A percentile compares a stretch with the other conserved stretches of the same genome.
Conservation (phyloP, 2,888 invertebrate species). For the Agriotes lineatus region DNA sequence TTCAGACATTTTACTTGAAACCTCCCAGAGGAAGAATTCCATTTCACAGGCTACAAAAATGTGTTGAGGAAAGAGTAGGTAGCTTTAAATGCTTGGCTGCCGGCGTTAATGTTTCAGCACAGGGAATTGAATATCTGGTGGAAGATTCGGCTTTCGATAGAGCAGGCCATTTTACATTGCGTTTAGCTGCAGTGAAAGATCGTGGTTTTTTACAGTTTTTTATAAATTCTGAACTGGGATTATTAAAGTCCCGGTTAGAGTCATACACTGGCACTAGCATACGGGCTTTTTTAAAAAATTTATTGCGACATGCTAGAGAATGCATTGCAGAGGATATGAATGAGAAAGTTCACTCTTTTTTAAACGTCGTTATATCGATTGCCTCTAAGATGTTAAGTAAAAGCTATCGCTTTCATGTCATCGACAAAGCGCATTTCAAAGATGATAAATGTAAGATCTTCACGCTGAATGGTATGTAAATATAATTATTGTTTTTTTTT, state of each 20-base stretch:
- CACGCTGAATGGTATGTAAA: slow-evolving; percentile 25
- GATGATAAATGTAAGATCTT: slow-evolving; percentile 23
- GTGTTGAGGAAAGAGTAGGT: slow-evolving; percentile 68
- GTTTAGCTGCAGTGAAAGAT: slow-evolving; percentile 64
- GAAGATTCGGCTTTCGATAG: slow-evolving; percentile 73
- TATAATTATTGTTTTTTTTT: too few species aligned
- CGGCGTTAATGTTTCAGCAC: slow-evolving; percentile 60
- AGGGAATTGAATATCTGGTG: slow-evolving; percentile 69
- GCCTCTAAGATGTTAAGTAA: slow-evolving; percentile 35
- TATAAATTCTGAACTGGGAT: slow-evolving; percentile 61
- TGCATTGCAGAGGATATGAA: slow-evolving; percentile 31
- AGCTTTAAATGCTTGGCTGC: too few species aligned
- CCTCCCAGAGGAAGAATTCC: slow-evolving; percentile 70
- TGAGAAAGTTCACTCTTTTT: slow-evolving; percentile 19
- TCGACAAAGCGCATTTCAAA: slow-evolving; percentile 22
- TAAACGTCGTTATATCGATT: slow-evolving; percentile 20
- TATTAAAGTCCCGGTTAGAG: slow-evolving; percentile 43
- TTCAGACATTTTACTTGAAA: slow-evolving; percentile 71
- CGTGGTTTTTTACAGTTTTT: slow-evolving; percentile 62
- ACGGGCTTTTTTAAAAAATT: slow-evolving; percentile 45
- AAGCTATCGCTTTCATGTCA: slow-evolving; percentile 29
- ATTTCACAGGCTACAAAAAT: slow-evolving; percentile 69
- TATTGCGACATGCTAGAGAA: slow-evolving; percentile 46
- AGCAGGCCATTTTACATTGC: slow-evolving; percentile 71
- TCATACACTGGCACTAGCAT: slow-evolving; percentile 42